Base-by-base conservation (phyloP, 1,140 invertebrate genomes). In the Atopsyche davidsoni region DNA sequence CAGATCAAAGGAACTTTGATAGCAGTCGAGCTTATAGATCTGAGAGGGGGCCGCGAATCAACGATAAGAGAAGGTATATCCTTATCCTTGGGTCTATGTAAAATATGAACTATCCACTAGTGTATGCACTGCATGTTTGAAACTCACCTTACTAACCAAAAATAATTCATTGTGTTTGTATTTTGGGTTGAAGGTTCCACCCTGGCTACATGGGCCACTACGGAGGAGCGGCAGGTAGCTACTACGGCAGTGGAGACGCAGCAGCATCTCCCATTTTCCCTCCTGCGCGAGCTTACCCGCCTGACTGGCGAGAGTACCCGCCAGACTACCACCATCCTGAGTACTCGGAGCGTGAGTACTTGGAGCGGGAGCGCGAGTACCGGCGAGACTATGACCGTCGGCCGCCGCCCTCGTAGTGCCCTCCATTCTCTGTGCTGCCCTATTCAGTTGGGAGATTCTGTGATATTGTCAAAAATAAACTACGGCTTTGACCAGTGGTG, bases 1-100 rank as follows among this genome's bases (percentile, higher is more conserved):
- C 42, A 4, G 55, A 57, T 25, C 55, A 51, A 17, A 18, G 55
- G 0, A 25, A 17, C 14, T 58, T 51, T 34, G 55, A 58, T 21
- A 48, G 51, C 14, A 19, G 42, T 7, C 23, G 50, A 11, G 17
- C 41, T 21, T 57, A 53, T 28, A 64, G 69, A 19, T 60, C 61
- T 19, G 69, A 73, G 39, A 64, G 70, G 36, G 69, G 64, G 42
- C 53, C 65, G 7, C 57, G 69, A 3, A 62, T 62, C 4, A 69
- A 70, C 46, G 71, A 73, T 46, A 73, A 73, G 53, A 64, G 69
- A 58, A 61, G 71, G 71, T 72, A 46, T 39, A 42, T 4, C 6
- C 18, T 6, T 40, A 17, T 36, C 9, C n/a, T 28, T 28, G 25
- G 25, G 6, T 28, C n/a, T n/a, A n/a, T n/a, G n/a, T n/a, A n/a